Evolutionary conservation across 2,113 vertebrate genomes (phyloP).

Genomic region (Ptilonorhynchus violaceus): DNA sequence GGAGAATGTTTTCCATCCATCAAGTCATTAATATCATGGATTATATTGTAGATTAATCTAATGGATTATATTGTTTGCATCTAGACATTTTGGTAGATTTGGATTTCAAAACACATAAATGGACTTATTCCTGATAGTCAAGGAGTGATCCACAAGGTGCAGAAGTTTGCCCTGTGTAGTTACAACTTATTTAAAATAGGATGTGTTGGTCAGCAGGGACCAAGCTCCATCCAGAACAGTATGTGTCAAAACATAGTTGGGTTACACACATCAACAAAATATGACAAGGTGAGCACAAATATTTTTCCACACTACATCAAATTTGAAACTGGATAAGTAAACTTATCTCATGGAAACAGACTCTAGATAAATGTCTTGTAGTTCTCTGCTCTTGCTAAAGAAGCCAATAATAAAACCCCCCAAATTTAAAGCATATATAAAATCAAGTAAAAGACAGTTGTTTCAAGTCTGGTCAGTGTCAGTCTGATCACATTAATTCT

Average conservation of each 20-base stretch:
- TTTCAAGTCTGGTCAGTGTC: background rate
- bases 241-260: background rate
- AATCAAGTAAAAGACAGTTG: background rate
- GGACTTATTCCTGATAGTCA: background rate
- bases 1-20: background rate
- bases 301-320: background rate
- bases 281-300: background rate
- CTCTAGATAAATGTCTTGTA: background rate
- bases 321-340: background rate
- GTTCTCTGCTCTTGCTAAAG: background rate
- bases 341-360: background rate
- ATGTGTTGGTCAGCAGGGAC: background rate
- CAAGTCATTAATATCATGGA: background rate
- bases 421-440: background rate
- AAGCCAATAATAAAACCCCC: background rate
- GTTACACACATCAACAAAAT: background rate
- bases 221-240: background rate
- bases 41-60: background rate
- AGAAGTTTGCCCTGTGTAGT: background rate
- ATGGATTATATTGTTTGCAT: background rate
- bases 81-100: background rate
- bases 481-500: background rate
- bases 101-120: background rate
- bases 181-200: background rate
- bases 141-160: background rate